Base-by-base conservation (phyloP, 1,140 invertebrate genomes). In the Prorops nasuta region DNA sequence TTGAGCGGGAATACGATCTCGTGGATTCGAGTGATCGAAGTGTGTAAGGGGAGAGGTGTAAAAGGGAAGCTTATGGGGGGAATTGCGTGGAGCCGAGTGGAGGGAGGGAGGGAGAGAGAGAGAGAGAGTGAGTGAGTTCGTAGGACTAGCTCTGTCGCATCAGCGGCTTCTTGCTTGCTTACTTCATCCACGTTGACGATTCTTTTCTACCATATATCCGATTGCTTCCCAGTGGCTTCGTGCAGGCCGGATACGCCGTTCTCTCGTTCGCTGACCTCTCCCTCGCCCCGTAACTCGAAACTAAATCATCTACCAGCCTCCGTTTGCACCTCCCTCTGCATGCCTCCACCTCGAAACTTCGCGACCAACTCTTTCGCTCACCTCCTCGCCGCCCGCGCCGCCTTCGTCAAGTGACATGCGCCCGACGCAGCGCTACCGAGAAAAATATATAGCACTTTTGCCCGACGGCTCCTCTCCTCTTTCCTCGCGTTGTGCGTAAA, bases 171-270 rank as follows among this genome's bases (percentile, higher is more conserved):
- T 60, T 53, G 53, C 57, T 61, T 56, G 50, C 57, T 44, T 50
- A 56, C 59, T n/a, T n/a, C n/a, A n/a, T n/a, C n/a, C n/a, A n/a
- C n/a, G n/a, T n/a, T n/a, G n/a, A n/a, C n/a, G n/a, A n/a, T n/a
- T n/a, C n/a, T n/a, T n/a, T n/a, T n/a, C n/a, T n/a, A 56, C 39
- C 10, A 39, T 42, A 60, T 61, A 61, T 60, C 59, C 59, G 24
- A 61, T 61, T 56, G 59, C 59, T 60, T 61, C 54, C 46, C 59
- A 61, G 59, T 53, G 42, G 7, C 42, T 35, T 60, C 60, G 49
- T 61, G 59, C n/a, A n/a, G n/a, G n/a, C 49, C 57, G 54, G 54
- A 56, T 54, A 17, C 45, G 59, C 59, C 43, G 37, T 4, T 10
- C 43, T 49, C 32, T 47, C 43, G 59, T 60, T 36, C 59, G 36